Conservation (phyloP, 2,113 vertebrate species). For the Candoia aspera region DNA sequence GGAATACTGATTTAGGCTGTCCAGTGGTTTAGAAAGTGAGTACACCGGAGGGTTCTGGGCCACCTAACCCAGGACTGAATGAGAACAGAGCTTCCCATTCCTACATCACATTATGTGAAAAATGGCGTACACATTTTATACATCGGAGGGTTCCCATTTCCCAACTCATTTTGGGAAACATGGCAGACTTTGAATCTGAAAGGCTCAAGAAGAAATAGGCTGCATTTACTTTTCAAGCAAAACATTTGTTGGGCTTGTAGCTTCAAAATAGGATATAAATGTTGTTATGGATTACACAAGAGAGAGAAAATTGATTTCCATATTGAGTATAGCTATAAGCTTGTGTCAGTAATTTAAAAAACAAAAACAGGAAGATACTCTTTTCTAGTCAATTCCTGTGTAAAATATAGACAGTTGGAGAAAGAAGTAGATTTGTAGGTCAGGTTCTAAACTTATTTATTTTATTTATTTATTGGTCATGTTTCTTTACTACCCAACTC, state of each 20-base stretch:
- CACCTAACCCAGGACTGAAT: too few relatives aligned
- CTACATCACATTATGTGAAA: too few relatives aligned
- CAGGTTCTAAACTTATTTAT: conserved; percentile 36
- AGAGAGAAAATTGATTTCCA: conserved; percentile 7
- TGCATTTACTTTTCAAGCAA: background rate
- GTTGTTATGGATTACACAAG: background rate
- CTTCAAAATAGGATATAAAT: background rate
- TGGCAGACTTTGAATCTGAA: background rate
- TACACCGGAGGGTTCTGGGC: too few relatives aligned
- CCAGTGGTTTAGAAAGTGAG: too few relatives aligned
- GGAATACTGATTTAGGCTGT: too few relatives aligned
- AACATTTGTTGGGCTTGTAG: background rate
- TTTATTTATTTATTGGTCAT: too few relatives aligned
- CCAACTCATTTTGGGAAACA: background rate
- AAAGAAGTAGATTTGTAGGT: conserved; percentile 40
- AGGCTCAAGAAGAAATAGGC: background rate
- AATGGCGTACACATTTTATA: background rate
- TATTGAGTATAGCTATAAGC: background rate
- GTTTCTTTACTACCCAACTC: too few relatives aligned
- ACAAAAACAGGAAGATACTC: background rate
- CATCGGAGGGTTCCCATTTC: background rate
- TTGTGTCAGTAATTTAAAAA: background rate
- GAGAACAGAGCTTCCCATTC: too few relatives aligned
- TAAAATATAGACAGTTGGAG: background rate
- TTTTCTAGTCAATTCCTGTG: background rate